Evolutionary conservation across 2,797 vertebrate species (phyloP), one percentile per base, ranked within the genome.

Genomic region (Melanotaenia trifasciata): DNA sequence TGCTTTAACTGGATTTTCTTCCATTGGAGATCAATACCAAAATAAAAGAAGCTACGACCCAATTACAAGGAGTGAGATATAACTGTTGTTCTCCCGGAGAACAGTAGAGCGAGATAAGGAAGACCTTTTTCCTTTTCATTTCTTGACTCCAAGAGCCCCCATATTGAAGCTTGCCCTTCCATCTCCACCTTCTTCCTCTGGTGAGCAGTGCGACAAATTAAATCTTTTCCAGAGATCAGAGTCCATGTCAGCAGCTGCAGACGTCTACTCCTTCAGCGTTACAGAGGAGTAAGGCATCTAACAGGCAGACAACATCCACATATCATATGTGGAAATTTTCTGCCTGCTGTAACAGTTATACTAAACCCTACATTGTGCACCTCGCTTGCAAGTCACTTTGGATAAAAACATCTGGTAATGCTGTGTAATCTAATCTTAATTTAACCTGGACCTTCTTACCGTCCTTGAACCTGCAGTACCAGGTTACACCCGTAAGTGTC

Each of bases 401-500:
- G 12, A 38, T 38, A 12, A 13, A 38, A 38, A 38, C 26, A 8
- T 8, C 1, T 10, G 6, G 7, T 36, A 36, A 36, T 8, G 9
- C 9, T 12, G 12, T 38, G 1, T 2, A 40, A 40, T 40, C 38
- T 40, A 40, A 40, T 14, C 13, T 40, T 13, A 40, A 40, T 14
- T 40, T 40, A 40, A 36, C 36, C 5, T 18, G 7, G 30, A 5
- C 8, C 22, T 14, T 30, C 82, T 96, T 96, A 99, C 98, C 97
- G 96, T 94, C 98, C 98, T 86, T 99, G 94, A 18, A 99, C 94
- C 90, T 99, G 98, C 78, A 99, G 85, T 1, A 99, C 97, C 81
- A 99, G 93, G 90, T 99, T 99, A 87, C 93, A 99, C 56, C 98
- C 98, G 0, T 99, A 99, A 4, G 96, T 93, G 91, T 99, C 98